Percentiles rank a stretch among this genome's conserved stretches.
Conservation (phyloP, 1,140 invertebrate species). For the Bradynema listronoti region DNA sequence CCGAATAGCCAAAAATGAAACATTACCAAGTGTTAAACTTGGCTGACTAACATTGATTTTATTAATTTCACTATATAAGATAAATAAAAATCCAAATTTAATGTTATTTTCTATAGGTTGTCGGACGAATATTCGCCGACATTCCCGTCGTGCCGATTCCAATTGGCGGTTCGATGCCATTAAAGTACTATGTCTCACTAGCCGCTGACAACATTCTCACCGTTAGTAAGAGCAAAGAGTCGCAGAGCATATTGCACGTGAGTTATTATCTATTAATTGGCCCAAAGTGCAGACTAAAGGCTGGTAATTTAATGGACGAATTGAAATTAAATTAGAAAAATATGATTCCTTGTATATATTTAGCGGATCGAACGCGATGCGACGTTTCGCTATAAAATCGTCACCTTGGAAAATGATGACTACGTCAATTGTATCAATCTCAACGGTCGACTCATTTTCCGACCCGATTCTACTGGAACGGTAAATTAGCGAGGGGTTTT, state of each 20-base stretch:
- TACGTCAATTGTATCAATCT: conserved; percentile 47
- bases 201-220: conserved; percentile 39
- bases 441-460: conserved; percentile 47
- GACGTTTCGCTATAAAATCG: conserved; percentile 50
- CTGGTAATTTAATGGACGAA: no score
- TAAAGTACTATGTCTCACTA: conserved; percentile 48
- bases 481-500: conserved; percentile 14
- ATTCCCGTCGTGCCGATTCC: conserved; percentile 47
- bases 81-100: neutral
- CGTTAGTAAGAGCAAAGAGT: conserved; percentile 47
- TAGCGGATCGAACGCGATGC: conserved; percentile 52
- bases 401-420: conserved; percentile 48
- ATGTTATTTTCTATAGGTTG: conserved; percentile 22
- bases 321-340: neutral
- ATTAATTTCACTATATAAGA: conserved; percentile 1
- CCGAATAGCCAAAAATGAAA: no score
- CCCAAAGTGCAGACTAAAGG: no score
- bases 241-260: conserved; percentile 29
- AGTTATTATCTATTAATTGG: neutral
- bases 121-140: conserved; percentile 50
- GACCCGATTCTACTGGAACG: conserved; percentile 39
- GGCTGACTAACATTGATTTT: no score
- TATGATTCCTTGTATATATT: conserved; percentile 3
- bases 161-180: conserved; percentile 30
- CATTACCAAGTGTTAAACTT: no score